Evolutionary conservation across 1,140 invertebrate species (phyloP), one percentile per base, ranked within the genome.

Genomic region (Hyles euphorbiae): DNA sequence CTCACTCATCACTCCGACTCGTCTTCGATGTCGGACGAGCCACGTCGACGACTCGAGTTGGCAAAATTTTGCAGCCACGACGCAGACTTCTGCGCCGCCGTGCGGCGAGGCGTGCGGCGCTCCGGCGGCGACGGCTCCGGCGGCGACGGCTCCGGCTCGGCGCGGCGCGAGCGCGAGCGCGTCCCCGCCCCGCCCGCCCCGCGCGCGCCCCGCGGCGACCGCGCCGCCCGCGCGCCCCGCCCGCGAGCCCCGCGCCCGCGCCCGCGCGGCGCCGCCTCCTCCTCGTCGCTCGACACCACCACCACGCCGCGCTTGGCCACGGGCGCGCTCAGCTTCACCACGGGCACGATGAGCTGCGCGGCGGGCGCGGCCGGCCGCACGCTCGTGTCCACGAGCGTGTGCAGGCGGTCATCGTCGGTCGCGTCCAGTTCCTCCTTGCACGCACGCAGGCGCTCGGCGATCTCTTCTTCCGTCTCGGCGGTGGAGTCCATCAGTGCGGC

Each of bases 401-500:
- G 65, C 56, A 36, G 66, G 60, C 34, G 72, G 54, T 36, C 76
- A 5, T 65, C 74, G 32, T 83, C 80, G 3, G 80, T 74, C 0
- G 67, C 67, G 49, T 87, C 84, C 0, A 88, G 64, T 34, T 76
- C 68, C 2, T 77, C 67, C 56, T 86, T 84, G 44, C 74, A 77
- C 3, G 65, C 34, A 0, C 72, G 71, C 49, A 90, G 66, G 3
- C 72, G 72, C 22, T 83, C 78, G 0, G 60, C 58, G 2, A 88
- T 75, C 56, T 89, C 86, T 11, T 77, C 74, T 11, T 74, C 76
- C 0, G 84, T 84, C 54, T 88, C 81, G 1, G 83, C 83, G 6
- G 74, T 81, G 1, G 84, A 83, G 32, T 84, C 74, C 32, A 89
- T 60, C 0, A 90, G 64, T 2, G 74, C 73, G n/a, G 74, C 71